Base-by-base conservation (phyloP, 1,140 invertebrate genomes). In the Drosophila sechellia region DNA sequence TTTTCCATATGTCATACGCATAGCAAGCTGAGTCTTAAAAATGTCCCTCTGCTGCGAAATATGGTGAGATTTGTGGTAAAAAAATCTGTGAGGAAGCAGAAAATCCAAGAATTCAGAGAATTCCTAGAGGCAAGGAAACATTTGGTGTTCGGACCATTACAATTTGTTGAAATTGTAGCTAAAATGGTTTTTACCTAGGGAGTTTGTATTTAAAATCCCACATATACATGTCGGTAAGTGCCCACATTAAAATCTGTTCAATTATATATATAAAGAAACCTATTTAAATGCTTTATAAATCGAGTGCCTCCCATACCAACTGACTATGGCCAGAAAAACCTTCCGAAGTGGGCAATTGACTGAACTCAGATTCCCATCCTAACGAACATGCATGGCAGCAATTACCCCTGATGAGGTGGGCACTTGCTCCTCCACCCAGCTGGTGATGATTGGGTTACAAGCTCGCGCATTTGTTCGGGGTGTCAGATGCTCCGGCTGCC, bases 1-100 rank as follows among this genome's bases (percentile, higher is more conserved):
- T 34, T 40, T 43, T 49, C 20, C 63, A 77, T 77, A 77, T 60
- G 72, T 65, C 71, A 75, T 75, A 75, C 56, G 72, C 72, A 75
- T 75, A 58, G 25, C 37, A n/a, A 49, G 20, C 8, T 10, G 17
- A 31, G 12, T 40, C 25, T 27, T 50, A 75, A 57, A 73, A 37
- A 48, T 63, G 37, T 49, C 15, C 15, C 45, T 34, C 13, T 20
- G 17, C 39, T 39, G 70, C 69, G 64, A 48, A 73, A 52, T 69
- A 46, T 69, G 63, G 34, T 17, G 22, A 40, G 11, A 55, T 40
- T 34, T 56, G 34, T 27, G 66, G 40, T 22, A 46, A 15, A 31
- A 31, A 31, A 39, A 39, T 39, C 3, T 48, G 61, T 22, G 39
- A 34, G 17, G 46, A 34, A 42, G 1, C 17, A 2, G 4, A 48